Evolutionary conservation across 2,888 invertebrate species (phyloP).

Genomic region (Drosophila nigricruria): DNA sequence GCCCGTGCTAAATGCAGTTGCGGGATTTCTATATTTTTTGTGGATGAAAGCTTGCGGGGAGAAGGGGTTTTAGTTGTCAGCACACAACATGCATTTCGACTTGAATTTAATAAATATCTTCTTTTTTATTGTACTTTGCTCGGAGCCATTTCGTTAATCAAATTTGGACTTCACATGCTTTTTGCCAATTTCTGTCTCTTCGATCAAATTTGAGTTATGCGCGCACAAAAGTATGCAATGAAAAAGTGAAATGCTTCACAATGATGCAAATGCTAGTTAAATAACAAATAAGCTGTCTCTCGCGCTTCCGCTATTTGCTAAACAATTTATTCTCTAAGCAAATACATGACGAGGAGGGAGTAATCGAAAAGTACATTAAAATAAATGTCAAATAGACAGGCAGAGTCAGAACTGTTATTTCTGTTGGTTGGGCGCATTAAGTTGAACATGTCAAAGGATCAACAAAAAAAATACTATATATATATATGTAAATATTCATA

Average conservation of each 20-base stretch:
- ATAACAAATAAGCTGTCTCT: constrained; percentile 51
- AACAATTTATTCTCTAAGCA: constrained; percentile 60
- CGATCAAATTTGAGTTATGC: constrained; percentile 2
- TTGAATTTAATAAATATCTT: constrained; percentile 25
- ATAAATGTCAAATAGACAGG: constrained; percentile 59
- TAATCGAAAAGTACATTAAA: constrained; percentile 65
- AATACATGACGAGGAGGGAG: constrained; percentile 33
- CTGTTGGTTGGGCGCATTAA: constrained; percentile 68
- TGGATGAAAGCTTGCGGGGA: not conserved
- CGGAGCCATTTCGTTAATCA: constrained; percentile 5
- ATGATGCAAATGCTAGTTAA: constrained; percentile 46
- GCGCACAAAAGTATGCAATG: constrained; percentile 48
- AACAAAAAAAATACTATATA: constrained; percentile 46
- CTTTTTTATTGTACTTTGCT: constrained; percentile 3
- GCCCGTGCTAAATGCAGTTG: constrained; percentile 58
- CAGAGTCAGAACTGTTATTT: constrained; percentile 21
- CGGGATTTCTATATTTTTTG: constrained; percentile 1
- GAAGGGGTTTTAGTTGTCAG: constrained; percentile 8
- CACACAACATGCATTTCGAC: constrained; percentile 51
- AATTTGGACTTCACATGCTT: constrained; percentile 33
- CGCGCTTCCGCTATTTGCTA: constrained; percentile 35
- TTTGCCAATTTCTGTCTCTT: constrained; percentile 9
- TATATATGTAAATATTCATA: not conserved
- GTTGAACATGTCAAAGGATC: constrained; percentile 82
- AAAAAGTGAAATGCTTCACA: constrained; percentile 19